A percentile compares a stretch with the other conserved stretches of the same genome.
These are phyloP conservation scores for Tylochromis polylepis DNA, from an alignment of 2,113 vertebrate genomes.

Conservation along the genomic window DNA sequence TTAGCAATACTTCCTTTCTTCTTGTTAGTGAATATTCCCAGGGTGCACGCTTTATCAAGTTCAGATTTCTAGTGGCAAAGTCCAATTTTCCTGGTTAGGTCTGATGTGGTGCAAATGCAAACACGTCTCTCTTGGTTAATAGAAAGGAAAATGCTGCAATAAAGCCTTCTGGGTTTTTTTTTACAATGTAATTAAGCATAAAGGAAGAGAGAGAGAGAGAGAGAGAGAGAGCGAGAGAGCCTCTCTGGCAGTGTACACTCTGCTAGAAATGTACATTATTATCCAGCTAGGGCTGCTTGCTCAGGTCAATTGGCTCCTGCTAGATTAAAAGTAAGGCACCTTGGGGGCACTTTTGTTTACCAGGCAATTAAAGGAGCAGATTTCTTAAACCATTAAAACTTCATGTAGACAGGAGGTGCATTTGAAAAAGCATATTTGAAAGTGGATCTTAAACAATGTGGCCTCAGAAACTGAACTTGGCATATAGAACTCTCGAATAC, in stretches of 20 bases:
- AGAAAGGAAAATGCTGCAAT: neutral
- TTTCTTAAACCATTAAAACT: neutral
- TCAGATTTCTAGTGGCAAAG: neutral
- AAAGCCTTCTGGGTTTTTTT: neutral
- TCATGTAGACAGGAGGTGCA: neutral
- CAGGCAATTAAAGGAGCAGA: conserved; percentile 7
- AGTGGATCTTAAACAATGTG: neutral
- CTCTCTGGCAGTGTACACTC: neutral
- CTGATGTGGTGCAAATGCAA: neutral
- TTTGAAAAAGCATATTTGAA: neutral
- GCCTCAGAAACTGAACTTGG: neutral
- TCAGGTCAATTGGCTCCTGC: conserved; percentile 35
- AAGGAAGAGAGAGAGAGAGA: neutral
- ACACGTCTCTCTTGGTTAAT: conserved; percentile 4
- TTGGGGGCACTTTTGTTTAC: conserved; percentile 27
- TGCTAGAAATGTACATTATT: conserved; percentile 29
- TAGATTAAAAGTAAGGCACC: conserved; percentile 21
- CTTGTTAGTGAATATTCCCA: neutral
- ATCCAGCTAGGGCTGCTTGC: conserved; percentile 22
- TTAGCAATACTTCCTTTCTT: neutral
- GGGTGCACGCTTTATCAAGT: neutral
- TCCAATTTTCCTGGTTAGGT: neutral
- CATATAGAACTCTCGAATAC: neutral
- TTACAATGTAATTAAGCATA: conserved; percentile 30
- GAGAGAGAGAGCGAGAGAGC: neutral